Evolutionary conservation across 1,140 invertebrate genomes (phyloP).

Genomic region (Vanessa atalanta): DNA sequence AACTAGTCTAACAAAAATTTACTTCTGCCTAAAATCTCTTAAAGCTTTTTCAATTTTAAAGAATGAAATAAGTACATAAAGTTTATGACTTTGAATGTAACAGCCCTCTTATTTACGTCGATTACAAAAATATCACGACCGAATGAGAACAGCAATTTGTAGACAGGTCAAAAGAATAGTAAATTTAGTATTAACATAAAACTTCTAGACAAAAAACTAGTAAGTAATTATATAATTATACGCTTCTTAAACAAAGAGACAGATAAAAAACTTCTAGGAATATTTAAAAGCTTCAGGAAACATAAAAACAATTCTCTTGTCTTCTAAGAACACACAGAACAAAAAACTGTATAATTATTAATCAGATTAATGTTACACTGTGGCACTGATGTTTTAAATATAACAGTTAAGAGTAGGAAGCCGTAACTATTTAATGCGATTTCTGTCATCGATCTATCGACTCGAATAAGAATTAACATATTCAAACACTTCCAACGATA

Average conservation of each 20-base stretch:
- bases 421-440: slow-evolving; percentile 16
- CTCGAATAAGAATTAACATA: slow-evolving; percentile 4
- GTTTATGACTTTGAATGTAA: too few relatives aligned
- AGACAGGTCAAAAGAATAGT: too few relatives aligned
- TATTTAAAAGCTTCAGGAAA: slow-evolving; percentile 1
- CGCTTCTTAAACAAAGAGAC: neutral
- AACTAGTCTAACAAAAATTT: too few relatives aligned
- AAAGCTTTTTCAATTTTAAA: too few relatives aligned
- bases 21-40: too few relatives aligned
- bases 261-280: neutral
- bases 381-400: slow-evolving; percentile 16
- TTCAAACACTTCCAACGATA: slow-evolving; percentile 3
- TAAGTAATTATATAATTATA: neutral
- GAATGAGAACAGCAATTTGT: too few relatives aligned
- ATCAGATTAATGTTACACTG: slow-evolving; percentile 20
- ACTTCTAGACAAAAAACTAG: too few relatives aligned
- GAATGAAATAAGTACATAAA: too few relatives aligned
- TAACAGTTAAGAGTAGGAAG: slow-evolving; percentile 16
- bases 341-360: neutral
- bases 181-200: too few relatives aligned
- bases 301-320: slow-evolving; percentile 4
- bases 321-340: neutral
- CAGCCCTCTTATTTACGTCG: too few relatives aligned
- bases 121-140: too few relatives aligned
- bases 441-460: slow-evolving; percentile 21